Percentiles rank a stretch among this genome's conserved stretches.
phyloP scores from a whole-genome alignment of 1,140 invertebrate genomes.

The Drosophila sturtevanti region DNA sequence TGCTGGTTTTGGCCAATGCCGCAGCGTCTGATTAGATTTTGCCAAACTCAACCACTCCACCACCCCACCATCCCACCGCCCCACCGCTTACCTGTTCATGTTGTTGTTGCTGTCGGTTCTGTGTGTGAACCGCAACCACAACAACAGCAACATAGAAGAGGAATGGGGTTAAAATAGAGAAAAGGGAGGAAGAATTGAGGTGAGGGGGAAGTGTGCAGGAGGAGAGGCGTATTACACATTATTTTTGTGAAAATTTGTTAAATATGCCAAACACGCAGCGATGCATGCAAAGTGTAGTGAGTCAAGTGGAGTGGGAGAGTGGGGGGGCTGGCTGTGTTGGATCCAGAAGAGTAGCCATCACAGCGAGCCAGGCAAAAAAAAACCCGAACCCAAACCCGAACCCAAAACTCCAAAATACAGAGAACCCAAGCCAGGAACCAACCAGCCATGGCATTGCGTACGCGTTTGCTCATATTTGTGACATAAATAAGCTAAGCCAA shows the following conservation, averaged over 20 bases:
- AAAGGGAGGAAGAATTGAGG: neutral
- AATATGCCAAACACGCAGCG: constrained; percentile 80
- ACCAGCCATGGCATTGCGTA: constrained; percentile 77
- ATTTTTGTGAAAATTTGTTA: constrained; percentile 81
- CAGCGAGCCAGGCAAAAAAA: constrained; percentile 37
- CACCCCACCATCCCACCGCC: too few species aligned
- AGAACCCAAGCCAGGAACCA: constrained; percentile 44
- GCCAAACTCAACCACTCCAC: constrained; percentile 32
- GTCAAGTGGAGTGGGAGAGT: constrained; percentile 13
- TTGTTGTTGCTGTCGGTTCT: constrained; percentile 8
- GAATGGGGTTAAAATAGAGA: neutral
- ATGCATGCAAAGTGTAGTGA: constrained; percentile 74
- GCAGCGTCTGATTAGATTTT: constrained; percentile 80
- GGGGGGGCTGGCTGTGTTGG: too few species aligned
- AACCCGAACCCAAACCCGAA: constrained; percentile 5
- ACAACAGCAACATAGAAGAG: constrained; percentile 28
- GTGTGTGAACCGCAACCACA: constrained; percentile 61
- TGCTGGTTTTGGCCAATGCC: constrained; percentile 46
- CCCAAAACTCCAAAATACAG: neutral
- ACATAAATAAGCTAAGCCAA: constrained; percentile 74
- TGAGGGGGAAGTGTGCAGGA: neutral
- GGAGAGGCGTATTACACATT: constrained; percentile 63
- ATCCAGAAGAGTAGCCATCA: neutral
- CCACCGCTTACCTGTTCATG: constrained; percentile 3
- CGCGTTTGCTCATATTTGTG: constrained; percentile 76